Evolutionary conservation across 2,888 invertebrate species (phyloP).

Genomic region (Lacanobia oleracea): DNA sequence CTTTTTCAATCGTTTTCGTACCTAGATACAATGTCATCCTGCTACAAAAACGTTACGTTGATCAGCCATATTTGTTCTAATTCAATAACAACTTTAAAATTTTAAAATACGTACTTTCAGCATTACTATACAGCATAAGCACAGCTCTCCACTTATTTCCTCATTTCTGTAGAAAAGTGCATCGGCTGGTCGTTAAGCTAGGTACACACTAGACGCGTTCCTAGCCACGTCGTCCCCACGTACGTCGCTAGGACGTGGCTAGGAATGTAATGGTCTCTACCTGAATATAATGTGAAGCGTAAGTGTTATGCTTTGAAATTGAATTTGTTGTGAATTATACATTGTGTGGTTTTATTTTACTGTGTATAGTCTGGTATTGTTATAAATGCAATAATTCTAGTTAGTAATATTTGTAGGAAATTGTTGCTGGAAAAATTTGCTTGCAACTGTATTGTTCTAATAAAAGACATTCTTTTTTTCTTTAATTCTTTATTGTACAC

Average conservation of each 20-base stretch:
- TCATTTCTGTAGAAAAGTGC: conserved; percentile 60
- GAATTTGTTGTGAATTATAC: conserved; percentile 39
- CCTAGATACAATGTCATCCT: too few relatives aligned
- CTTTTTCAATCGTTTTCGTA: too few relatives aligned
- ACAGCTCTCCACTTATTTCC: conserved; percentile 52
- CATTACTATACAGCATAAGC: background rate
- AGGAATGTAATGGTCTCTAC: conserved; percentile 44
- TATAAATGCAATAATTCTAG: too few relatives aligned
- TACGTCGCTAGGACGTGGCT: conserved; percentile 45
- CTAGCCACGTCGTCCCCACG: conserved; percentile 27
- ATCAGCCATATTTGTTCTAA: too few relatives aligned
- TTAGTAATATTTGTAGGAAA: too few relatives aligned
- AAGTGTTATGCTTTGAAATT: conserved; percentile 32
- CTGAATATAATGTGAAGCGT: conserved; percentile 41
- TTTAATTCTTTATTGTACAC: too few relatives aligned
- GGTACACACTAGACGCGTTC: conserved; percentile 43
- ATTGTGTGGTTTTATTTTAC: background rate
- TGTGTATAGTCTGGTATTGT: background rate
- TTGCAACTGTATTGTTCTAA: too few relatives aligned
- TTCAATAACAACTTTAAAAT: too few relatives aligned
- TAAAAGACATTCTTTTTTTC: too few relatives aligned
- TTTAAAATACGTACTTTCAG: background rate
- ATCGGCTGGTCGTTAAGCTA: conserved; percentile 40
- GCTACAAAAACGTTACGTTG: too few relatives aligned
- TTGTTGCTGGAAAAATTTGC: too few relatives aligned